These are phyloP conservation scores for Anomalospiza imberbis DNA, from an alignment of 2,797 vertebrate genomes.

Conservation along the genomic window DNA sequence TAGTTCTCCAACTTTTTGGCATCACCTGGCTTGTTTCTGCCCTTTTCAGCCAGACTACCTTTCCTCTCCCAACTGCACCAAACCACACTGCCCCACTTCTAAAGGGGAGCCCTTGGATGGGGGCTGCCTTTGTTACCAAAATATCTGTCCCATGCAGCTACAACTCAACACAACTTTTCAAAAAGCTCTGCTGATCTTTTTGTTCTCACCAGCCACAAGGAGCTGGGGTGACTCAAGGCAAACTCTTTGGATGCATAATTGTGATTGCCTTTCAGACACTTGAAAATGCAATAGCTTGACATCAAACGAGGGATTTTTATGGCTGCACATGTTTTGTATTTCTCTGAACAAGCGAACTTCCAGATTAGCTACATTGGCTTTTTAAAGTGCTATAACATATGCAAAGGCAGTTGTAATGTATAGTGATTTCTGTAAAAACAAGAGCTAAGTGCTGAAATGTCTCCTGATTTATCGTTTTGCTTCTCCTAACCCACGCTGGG, in stretches of 20 bases:
- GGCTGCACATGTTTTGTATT: conserved; percentile 35
- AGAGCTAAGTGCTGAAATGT: conserved; percentile 30
- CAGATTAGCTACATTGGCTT: conserved; percentile 26
- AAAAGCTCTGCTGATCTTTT: not conserved
- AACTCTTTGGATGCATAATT: not conserved
- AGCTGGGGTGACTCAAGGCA: not conserved
- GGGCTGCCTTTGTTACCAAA: not conserved
- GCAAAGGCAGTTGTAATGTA: conserved; percentile 35
- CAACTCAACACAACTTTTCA: not conserved
- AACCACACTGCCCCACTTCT: not conserved
- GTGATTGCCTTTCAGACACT: conserved; percentile 22
- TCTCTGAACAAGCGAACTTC: conserved; percentile 46
- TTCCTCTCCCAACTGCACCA: not conserved
- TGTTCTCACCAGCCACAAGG: not conserved
- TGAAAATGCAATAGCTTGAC: conserved; percentile 31
- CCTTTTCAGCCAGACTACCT: not conserved
- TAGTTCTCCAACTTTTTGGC: not conserved
- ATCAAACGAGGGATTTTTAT: conserved; percentile 51
- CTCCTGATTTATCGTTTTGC: conserved; percentile 13
- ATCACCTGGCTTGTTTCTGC: not conserved
- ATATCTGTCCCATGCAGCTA: not conserved
- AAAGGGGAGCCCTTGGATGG: not conserved
- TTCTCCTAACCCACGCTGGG: not conserved
- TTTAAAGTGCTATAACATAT: conserved; percentile 50
- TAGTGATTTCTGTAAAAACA: conserved; percentile 21